Conservation (phyloP, 2,113 vertebrate genomes). For the Microcebus jonahi region DNA sequence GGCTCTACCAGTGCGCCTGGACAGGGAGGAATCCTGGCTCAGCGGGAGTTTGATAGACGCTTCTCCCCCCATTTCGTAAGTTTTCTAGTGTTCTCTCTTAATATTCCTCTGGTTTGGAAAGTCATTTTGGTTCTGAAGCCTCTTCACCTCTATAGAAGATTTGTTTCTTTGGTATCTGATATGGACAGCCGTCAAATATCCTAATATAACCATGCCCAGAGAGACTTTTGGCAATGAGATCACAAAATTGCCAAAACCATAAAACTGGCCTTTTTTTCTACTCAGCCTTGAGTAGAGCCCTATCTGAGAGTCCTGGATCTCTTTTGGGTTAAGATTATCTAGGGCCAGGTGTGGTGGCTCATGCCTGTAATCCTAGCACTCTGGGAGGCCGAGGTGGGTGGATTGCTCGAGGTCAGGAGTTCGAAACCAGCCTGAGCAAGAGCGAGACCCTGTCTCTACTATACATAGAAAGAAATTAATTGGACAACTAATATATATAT, state of each 20-base stretch:
- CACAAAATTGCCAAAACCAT: not conserved
- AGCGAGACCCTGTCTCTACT: too few relatives aligned
- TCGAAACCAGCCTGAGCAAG: too few relatives aligned
- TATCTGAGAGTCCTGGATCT: not conserved
- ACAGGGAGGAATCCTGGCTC: slow-evolving; percentile 96
- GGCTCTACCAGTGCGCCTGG: slow-evolving; percentile 96
- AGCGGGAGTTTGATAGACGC: slow-evolving; percentile 95
- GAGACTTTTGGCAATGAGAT: not conserved
- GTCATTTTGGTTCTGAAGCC: not conserved
- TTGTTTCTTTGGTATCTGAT: not conserved
- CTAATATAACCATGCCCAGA: not conserved
- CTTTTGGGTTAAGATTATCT: not conserved
- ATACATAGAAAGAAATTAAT: too few relatives aligned
- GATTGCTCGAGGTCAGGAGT: too few relatives aligned
- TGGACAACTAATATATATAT: too few relatives aligned
- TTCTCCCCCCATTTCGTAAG: slow-evolving; percentile 98
- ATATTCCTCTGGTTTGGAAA: not conserved
- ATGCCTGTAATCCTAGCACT: too few relatives aligned
- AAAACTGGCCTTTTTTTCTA: not conserved
- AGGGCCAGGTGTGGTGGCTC: too few relatives aligned
- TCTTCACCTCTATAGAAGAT: not conserved
- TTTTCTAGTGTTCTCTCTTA: not conserved
- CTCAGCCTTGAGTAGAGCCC: not conserved
- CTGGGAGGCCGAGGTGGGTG: too few relatives aligned
- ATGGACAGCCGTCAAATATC: not conserved